A percentile compares a stretch with the other conserved stretches of the same genome.
These are phyloP conservation scores for Macrotis lagotis DNA, from an alignment of 2,113 vertebrate genomes.

Conservation along the genomic window DNA sequence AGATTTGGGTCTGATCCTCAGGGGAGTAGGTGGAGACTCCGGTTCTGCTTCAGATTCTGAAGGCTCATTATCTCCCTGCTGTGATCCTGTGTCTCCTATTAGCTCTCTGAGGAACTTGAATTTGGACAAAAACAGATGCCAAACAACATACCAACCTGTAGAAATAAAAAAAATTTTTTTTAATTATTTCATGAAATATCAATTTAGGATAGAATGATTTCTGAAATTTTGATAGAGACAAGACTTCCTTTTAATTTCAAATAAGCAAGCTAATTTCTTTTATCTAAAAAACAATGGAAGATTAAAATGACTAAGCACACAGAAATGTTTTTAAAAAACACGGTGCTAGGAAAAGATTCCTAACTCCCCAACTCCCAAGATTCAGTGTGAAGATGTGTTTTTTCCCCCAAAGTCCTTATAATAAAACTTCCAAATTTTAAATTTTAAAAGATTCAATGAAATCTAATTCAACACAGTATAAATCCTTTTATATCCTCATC, in stretches of 20 bases:
- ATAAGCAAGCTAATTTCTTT: constrained; percentile 3
- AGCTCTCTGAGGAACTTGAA: constrained; percentile 98
- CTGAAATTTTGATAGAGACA: not conserved
- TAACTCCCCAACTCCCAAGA: not conserved
- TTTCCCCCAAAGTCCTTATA: not conserved
- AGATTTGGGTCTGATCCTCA: constrained; percentile 85
- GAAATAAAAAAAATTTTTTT: constrained; percentile 62
- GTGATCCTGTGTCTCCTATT: constrained; percentile 93
- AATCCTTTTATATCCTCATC: not conserved
- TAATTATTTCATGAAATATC: constrained; percentile 28
- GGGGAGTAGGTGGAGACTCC: constrained; percentile 75
- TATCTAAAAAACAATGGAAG: not conserved
- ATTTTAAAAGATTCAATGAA: not conserved
- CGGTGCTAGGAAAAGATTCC: not conserved
- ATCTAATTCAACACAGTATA: not conserved
- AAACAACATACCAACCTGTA: constrained; percentile 98
- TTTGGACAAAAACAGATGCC: constrained; percentile 98
- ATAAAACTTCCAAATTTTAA: not conserved
- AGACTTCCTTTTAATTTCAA: not conserved
- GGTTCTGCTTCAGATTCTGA: constrained; percentile 88
- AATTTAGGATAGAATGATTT: not conserved
- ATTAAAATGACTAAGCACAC: not conserved
- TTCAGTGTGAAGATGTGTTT: not conserved
- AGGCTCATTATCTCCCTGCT: constrained; percentile 89
- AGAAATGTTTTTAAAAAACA: not conserved